phyloP scores from a whole-genome alignment of 2,797 vertebrate species.

The Otolemur crassicaudatus region DNA sequence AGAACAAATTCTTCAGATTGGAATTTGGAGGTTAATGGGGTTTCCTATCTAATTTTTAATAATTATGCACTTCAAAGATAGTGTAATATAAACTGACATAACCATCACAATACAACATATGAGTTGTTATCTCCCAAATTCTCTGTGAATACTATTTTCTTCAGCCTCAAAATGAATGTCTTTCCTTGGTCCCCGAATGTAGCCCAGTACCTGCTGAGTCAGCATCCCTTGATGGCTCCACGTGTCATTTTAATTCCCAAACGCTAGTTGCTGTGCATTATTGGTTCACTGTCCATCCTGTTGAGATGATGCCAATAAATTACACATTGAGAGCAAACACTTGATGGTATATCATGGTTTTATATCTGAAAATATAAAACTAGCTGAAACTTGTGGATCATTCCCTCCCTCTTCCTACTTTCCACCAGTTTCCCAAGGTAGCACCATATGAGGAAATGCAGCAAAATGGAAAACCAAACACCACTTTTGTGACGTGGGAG shows the following conservation, averaged over 20 bases:
- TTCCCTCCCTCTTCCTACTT: neutral
- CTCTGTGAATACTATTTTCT: neutral
- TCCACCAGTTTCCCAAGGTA: neutral
- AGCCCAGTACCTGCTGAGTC: neutral
- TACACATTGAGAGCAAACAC: neutral
- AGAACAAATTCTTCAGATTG: neutral
- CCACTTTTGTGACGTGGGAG: neutral
- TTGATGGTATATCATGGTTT: neutral
- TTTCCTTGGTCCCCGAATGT: neutral
- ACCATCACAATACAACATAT: neutral
- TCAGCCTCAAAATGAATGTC: neutral
- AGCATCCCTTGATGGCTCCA: no score
- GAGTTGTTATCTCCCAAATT: neutral
- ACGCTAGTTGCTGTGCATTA: neutral
- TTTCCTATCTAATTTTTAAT: neutral
- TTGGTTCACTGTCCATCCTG: neutral
- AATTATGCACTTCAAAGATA: neutral
- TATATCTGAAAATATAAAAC: slow-evolving; percentile 26
- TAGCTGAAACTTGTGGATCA: neutral
- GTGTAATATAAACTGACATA: neutral
- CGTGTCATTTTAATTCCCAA: neutral
- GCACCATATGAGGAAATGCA: neutral
- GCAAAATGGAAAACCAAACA: neutral
- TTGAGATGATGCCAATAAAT: neutral
- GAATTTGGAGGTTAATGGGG: neutral